These are phyloP conservation scores for Drosophila anceps DNA, from an alignment of 2,888 invertebrate genomes.

Conservation along the genomic window DNA sequence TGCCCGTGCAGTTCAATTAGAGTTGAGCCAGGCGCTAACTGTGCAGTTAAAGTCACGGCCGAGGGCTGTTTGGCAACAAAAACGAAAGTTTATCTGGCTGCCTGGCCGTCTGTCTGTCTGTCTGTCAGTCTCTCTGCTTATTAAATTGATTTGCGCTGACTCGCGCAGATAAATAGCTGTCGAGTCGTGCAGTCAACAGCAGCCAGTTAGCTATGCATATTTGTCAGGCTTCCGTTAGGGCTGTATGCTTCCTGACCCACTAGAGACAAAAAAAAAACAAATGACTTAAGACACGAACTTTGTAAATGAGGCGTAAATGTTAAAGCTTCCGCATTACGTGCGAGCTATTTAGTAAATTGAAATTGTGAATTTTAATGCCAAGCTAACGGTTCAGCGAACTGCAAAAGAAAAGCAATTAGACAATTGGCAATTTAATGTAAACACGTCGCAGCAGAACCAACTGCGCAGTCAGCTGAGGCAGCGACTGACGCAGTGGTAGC, in stretches of 20 bases:
- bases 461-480: constrained; percentile 19
- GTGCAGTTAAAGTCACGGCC: constrained; percentile 53
- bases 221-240: constrained; percentile 61
- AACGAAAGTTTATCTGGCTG: constrained; percentile 61
- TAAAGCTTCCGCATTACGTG: constrained; percentile 64
- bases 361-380: constrained; percentile 46
- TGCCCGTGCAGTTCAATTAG: constrained; percentile 22
- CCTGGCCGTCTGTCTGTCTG: not conserved
- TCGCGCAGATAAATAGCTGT: constrained; percentile 3
- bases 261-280: constrained; percentile 35
- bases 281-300: constrained; percentile 74
- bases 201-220: constrained; percentile 39
- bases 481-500: constrained; percentile 12
- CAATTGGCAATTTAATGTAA: constrained; percentile 59
- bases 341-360: constrained; percentile 47
- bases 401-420: constrained; percentile 66
- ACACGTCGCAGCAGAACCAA: constrained; percentile 61
- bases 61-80: constrained; percentile 54
- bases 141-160: constrained; percentile 54
- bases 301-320: constrained; percentile 40
- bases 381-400: constrained; percentile 66
- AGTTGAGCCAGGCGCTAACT: constrained; percentile 51
- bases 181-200: not conserved
- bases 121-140: constrained; percentile 3
- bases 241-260: constrained; percentile 62